Evolutionary conservation across 2,888 invertebrate genomes (phyloP), one percentile per base, ranked within the genome.

Genomic region (Apodemia zela): DNA sequence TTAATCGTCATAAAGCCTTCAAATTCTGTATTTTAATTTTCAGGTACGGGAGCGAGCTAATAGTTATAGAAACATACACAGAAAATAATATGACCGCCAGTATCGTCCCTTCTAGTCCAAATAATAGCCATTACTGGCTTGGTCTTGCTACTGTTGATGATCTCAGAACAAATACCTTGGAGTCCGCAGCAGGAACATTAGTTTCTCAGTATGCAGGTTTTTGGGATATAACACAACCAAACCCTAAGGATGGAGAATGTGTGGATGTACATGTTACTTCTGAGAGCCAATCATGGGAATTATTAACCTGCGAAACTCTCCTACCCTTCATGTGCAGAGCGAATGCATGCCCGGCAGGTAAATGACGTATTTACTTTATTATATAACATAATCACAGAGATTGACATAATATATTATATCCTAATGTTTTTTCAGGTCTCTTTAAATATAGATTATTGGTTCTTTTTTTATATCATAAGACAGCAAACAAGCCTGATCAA

Each of bases 11-110:
- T 3, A 3, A 38, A 13, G 3, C 2, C 3, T 38, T 13, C 13
- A 13, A 38, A 38, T 38, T 38, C 3, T 38, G 38, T 13, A 7
- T 38, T 38, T 4, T 4, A 38, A 38, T 38, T 88, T 90, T 66
- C 84, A 98, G 98, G 89, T 98, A 98, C 88, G 98, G 98, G 77
- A 97, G 98, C 91, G 97, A 98, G 80, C 89, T 99, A 75, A 97
- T 98, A 93, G 95, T 97, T 67, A 96, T 98, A 73, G 98, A 98
- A 81, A 96, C 95, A 54, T 97, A 96, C 85, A 93, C 94, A 69
- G 98, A 98, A 93, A 98, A 98, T 90, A 98, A 98, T 84, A 94
- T 97, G 89, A 97, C 98, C 29, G 94, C 97, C 66, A 93, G 93
- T 68, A 94, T 98, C 93, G 96, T 97, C 57, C 93, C 94, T 70